Evolutionary conservation across 2,797 vertebrate genomes (phyloP).

Genomic region (Mallotus villosus): DNA sequence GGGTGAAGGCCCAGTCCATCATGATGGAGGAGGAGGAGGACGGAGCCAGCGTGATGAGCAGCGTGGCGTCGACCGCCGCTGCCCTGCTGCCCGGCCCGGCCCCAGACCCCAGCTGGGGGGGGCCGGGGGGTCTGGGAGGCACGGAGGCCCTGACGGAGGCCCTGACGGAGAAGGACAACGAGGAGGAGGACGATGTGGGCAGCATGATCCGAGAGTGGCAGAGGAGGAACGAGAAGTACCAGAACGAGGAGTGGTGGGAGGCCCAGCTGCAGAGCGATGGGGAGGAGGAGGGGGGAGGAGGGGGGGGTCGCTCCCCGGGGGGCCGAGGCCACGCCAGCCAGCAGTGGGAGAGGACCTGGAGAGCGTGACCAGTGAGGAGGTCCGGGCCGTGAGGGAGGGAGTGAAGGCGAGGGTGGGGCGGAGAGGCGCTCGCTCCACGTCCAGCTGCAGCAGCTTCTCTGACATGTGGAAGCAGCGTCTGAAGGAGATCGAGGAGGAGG

Average conservation of each 20-base stretch:
- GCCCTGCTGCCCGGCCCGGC: constrained; percentile 41
- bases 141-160: constrained; percentile 7
- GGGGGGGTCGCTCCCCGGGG: constrained; percentile 30
- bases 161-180: constrained; percentile 42
- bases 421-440: constrained; percentile 65
- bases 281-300: constrained; percentile 56
- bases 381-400: constrained; percentile 76
- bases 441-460: constrained; percentile 78
- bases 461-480: constrained; percentile 90
- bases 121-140: background rate
- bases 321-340: constrained; percentile 23
- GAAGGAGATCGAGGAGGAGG: constrained; percentile 87
- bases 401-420: constrained; percentile 64
- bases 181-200: constrained; percentile 66
- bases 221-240: constrained; percentile 85
- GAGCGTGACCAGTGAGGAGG: constrained; percentile 84
- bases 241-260: constrained; percentile 76
- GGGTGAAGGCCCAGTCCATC: constrained; percentile 82
- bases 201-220: constrained; percentile 88
- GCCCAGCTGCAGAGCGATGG: constrained; percentile 70
- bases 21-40: constrained; percentile 92
- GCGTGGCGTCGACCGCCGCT: constrained; percentile 69
- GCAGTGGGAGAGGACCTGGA: constrained; percentile 69
- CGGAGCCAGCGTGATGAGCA: constrained; percentile 80
- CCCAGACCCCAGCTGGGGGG: background rate